These are phyloP conservation scores for Manis javanica DNA, from an alignment of 2,797 vertebrate species.

Conservation along the genomic window DNA sequence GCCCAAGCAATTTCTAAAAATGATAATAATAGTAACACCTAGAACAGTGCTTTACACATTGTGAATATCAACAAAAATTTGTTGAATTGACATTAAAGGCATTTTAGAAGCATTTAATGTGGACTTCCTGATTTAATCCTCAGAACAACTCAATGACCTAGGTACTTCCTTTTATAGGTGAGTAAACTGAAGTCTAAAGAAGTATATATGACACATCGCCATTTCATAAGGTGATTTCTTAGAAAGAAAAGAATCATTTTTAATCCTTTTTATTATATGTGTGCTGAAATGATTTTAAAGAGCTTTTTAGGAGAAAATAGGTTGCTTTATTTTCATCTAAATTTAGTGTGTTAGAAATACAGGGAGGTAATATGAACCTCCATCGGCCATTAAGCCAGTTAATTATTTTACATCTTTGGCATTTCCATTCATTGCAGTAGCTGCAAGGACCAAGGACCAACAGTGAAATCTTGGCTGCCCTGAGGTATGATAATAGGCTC, in stretches of 20 bases:
- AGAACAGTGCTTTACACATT: not conserved
- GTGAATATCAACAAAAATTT: not conserved
- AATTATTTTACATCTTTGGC: not conserved
- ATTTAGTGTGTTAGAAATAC: not conserved
- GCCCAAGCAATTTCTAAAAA: not conserved
- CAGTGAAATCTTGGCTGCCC: not conserved
- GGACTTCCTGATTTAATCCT: not conserved
- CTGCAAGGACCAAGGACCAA: not conserved
- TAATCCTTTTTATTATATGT: not conserved
- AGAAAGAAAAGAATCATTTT: not conserved
- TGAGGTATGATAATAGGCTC: not conserved
- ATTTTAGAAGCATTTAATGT: not conserved
- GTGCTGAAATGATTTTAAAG: not conserved
- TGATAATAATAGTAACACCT: not conserved
- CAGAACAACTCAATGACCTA: not conserved
- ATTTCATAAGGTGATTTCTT: not conserved
- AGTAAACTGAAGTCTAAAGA: not conserved
- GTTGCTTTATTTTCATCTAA: not conserved
- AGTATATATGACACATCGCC: not conserved
- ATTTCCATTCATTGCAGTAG: not conserved
- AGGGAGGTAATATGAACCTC: not conserved
- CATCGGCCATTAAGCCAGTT: not conserved
- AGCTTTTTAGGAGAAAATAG: not conserved
- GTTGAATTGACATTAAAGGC: not conserved
- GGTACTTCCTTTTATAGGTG: not conserved